phyloP scores from a whole-genome alignment of 2,113 vertebrate genomes.

The Morone chrysops region DNA sequence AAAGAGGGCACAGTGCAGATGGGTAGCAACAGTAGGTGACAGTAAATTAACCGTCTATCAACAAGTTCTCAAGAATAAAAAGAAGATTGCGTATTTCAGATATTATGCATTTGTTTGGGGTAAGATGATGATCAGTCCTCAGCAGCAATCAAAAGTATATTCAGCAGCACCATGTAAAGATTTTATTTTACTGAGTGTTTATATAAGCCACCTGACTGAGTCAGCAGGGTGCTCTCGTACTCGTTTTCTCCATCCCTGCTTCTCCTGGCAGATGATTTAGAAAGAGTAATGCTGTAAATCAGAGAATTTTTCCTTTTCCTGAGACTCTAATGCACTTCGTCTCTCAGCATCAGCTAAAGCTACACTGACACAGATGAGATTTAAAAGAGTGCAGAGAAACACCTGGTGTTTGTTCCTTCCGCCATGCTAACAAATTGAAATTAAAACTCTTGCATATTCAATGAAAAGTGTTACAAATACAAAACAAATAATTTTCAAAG shows the following conservation, averaged over 20 bases:
- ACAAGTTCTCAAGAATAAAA: not conserved
- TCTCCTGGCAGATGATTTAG: slow-evolving; percentile 49
- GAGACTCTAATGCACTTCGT: slow-evolving; percentile 62
- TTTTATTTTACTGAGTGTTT: slow-evolving; percentile 57
- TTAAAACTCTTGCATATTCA: slow-evolving; percentile 19
- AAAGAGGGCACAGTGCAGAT: not conserved
- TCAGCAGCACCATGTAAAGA: slow-evolving; percentile 30
- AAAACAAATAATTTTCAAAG: slow-evolving; percentile 17
- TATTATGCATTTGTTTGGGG: not conserved
- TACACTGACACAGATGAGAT: slow-evolving; percentile 42
- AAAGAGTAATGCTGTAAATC: slow-evolving; percentile 67
- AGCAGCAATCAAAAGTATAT: slow-evolving; percentile 39
- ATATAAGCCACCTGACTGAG: slow-evolving; percentile 60
- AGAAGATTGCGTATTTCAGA: not conserved
- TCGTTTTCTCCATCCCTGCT: slow-evolving; percentile 15
- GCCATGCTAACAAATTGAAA: slow-evolving; percentile 14
- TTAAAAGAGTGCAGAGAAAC: slow-evolving; percentile 26
- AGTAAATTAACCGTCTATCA: not conserved
- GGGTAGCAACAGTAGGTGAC: too few relatives aligned
- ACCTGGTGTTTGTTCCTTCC: slow-evolving; percentile 55
- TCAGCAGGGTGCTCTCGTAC: slow-evolving; percentile 6
- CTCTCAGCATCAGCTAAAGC: slow-evolving; percentile 58
- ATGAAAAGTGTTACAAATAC: slow-evolving; percentile 17
- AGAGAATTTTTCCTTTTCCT: slow-evolving; percentile 57
- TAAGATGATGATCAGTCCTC: slow-evolving; percentile 40